These are phyloP conservation scores for Vimba vimba DNA, from an alignment of 2,113 vertebrate species.

Conservation along the genomic window DNA sequence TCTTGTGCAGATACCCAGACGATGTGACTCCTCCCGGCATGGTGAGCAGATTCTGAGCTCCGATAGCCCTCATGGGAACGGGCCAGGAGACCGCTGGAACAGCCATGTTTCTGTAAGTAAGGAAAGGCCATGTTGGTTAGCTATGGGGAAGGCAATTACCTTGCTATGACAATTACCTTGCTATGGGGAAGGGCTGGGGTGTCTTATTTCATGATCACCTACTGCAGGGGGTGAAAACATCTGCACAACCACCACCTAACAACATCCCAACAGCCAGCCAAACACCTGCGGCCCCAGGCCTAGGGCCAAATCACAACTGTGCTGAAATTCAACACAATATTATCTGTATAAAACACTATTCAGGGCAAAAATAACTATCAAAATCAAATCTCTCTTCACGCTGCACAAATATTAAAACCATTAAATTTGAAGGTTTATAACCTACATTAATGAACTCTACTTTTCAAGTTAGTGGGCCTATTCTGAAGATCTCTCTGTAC, in stretches of 20 bases:
- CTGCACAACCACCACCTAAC: neutral
- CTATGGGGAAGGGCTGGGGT: neutral
- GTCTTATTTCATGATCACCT: neutral
- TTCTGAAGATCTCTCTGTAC: neutral
- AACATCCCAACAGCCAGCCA: neutral
- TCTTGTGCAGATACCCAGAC: slow-evolving; percentile 95
- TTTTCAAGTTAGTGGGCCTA: neutral
- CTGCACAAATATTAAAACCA: too few species aligned
- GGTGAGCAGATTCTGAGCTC: slow-evolving; percentile 95
- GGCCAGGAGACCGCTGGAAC: slow-evolving; percentile 86
- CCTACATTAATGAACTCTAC: neutral
- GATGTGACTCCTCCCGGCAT: slow-evolving; percentile 93
- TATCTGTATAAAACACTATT: neutral
- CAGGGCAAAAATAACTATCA: neutral
- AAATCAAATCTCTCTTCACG: neutral
- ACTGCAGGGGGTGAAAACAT: neutral
- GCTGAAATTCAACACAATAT: neutral
- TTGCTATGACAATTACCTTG: neutral
- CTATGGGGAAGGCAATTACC: too few species aligned
- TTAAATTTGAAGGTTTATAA: too few species aligned
- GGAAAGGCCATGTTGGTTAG: neutral
- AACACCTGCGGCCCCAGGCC: neutral
- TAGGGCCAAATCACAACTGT: neutral
- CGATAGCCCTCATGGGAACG: slow-evolving; percentile 94
- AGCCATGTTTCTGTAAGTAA: slow-evolving; percentile 84